Base-by-base conservation (phyloP, 2,113 vertebrate genomes). In the Erythrocebus patas region DNA sequence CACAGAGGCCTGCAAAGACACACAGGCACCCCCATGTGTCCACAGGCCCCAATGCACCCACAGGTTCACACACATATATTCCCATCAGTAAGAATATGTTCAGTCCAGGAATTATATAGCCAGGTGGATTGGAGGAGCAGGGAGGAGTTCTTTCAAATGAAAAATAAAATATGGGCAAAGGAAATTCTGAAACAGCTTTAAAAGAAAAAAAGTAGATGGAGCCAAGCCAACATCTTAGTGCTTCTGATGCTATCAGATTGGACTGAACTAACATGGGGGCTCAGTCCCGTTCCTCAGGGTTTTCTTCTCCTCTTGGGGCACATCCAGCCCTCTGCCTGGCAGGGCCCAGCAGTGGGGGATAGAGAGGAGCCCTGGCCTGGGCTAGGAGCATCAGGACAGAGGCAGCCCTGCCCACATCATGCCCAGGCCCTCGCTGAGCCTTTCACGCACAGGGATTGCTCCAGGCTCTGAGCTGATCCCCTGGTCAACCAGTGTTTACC, bases 81-180 rank as follows among this genome's bases (percentile, higher is more conserved):
- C 57, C 23, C 30, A 45, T 80, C 61, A 14, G 0, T 8, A 27
- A 64, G 40, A 75, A 72, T 12, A 17, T 16, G 6, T 52, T 73
- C 52, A 16, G 30, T 52, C 57, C 55, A 61, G 91, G 48, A 93
- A 78, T 73, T 61, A 72, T 2, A 57, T 12, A 32, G 87, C 68
- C 80, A 82, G 80, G 35, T 11, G 89, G 80, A 59, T 0, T 16
- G 55, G 57, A 61, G 35, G 14, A 27, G 84, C 48, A 20, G 18
- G 96, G 61, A 52, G 93, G 75, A 96, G 85, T 8, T 35, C 80
- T 97, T 98, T 95, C 76, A 89, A 95, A 57, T 96, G 66, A 89
- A 97, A 95, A 91, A 97, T 97, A 96, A 98, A 98, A 97, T 85
- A 92, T 92, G 97, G 93, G 88, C 68, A 93, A 93, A 94, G 95